Evolutionary conservation across 1,140 invertebrate species (phyloP), one percentile per base, ranked within the genome.

Genomic region (Semibalanus balanoides): DNA sequence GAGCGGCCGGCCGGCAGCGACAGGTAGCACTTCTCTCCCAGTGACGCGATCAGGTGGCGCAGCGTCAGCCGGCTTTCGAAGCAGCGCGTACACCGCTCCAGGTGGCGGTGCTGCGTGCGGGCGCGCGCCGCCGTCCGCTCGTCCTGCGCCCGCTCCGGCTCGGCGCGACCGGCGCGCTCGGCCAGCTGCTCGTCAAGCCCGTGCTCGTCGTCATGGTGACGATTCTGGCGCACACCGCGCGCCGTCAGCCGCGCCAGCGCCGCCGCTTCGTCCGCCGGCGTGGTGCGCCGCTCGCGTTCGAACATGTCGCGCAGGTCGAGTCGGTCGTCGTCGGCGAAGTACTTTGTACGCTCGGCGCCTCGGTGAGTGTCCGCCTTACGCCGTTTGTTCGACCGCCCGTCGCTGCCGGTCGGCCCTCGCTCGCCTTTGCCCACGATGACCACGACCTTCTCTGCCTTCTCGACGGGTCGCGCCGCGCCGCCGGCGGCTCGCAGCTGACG

Each of bases 241-340:
- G 88, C 87, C 79, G 91, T 88, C 76, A 93, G 85, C 82, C 90
- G 88, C 11, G 90, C 87, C 82, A 97, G 94, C 82, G 92, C 87
- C 74, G 88, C 87, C 83, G 96, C 90, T 81, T 94, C 88, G 82
- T 97, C 92, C 79, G 91, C 89, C 35, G 89, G 89, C 31, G 90
- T 91, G 40, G 88, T 90, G 82, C 90, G 88, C 85, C 94, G 97
- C 85, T 98, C 96, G 80, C 89, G 87, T 85, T 95, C 88, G 84
- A 97, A 96, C 91, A 97, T 92, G 82, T 93, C 87, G 83, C 92
- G 88, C 25, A 97, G 87, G 71, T 91, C 90, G 84, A 93, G 91
- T 83, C 91, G 91, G 82, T 96, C 93, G 87, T 97, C 94, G 85
- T 97, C 93, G 69, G 90, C 88, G 86, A 95, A 97, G 84, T 96